These are phyloP conservation scores for Anarsia innoxiella DNA, from an alignment of 2,888 invertebrate species.

Conservation along the genomic window DNA sequence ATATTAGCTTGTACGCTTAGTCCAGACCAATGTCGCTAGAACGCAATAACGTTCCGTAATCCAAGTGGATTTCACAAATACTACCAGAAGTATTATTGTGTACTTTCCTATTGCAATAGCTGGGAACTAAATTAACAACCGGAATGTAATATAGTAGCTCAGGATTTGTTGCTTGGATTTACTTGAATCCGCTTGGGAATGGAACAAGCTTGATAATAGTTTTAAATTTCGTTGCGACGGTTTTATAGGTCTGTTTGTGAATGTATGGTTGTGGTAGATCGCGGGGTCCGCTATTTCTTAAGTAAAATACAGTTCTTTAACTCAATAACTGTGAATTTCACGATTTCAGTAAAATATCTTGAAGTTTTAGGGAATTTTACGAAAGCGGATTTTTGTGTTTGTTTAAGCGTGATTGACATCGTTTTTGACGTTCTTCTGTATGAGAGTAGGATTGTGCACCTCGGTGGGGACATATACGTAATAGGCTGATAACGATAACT, in stretches of 20 bases:
- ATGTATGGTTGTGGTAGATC: too few species aligned
- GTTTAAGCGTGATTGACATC: too few species aligned
- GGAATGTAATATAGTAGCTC: conserved; percentile 45
- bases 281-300: too few species aligned
- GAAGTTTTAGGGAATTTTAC: too few species aligned
- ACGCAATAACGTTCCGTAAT: conserved; percentile 58
- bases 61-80: conserved; percentile 34
- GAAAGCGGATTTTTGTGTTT: too few species aligned
- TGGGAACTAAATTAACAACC: conserved; percentile 48
- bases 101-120: conserved; percentile 38
- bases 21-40: conserved; percentile 21
- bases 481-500: too few species aligned
- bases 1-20: conserved; percentile 2
- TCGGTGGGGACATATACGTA: too few species aligned
- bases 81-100: conserved; percentile 37
- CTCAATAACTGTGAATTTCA: too few species aligned
- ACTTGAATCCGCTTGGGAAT: conserved; percentile 7
- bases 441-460: too few species aligned
- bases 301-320: too few species aligned
- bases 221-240: conserved; percentile 4
- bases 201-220: conserved; percentile 10
- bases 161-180: conserved; percentile 37
- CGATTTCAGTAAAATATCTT: too few species aligned
- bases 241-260: neutral
- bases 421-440: too few species aligned